Conservation (phyloP, 2,888 invertebrate species). For the Sesamia inferens region DNA sequence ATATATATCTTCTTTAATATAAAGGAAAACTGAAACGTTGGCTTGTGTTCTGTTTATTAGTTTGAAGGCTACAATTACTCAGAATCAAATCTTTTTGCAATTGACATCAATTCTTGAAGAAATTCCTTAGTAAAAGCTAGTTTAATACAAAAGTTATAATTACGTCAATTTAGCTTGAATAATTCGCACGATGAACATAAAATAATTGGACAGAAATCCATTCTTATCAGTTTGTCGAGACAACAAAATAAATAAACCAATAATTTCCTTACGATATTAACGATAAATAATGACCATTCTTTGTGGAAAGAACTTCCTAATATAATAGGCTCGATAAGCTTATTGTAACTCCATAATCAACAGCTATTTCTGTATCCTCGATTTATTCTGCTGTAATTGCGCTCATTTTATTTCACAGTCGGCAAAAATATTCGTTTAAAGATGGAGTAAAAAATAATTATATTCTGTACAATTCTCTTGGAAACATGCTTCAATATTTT, state of each 20-base stretch:
- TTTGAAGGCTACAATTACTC: too few species aligned
- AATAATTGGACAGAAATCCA: constrained; percentile 29
- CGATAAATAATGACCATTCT: constrained; percentile 13
- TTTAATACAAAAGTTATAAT: constrained; percentile 2
- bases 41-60: too few species aligned
- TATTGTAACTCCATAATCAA: constrained; percentile 19
- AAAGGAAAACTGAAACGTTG: too few species aligned
- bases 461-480: constrained; percentile 8
- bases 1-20: too few species aligned
- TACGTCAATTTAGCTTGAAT: neutral
- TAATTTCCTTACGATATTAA: neutral
- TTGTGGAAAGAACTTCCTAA: constrained; percentile 8
- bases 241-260: constrained; percentile 21
- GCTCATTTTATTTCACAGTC: constrained; percentile 9
- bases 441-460: constrained; percentile 9
- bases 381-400: constrained; percentile 12
- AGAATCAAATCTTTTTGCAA: too few species aligned
- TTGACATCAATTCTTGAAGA: neutral
- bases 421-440: neutral
- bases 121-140: neutral
- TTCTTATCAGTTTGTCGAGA: constrained; percentile 10
- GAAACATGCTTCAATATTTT: constrained; percentile 26
- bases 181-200: constrained; percentile 10
- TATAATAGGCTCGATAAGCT: constrained; percentile 1
- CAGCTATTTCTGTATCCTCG: neutral